Percentiles rank a stretch among this genome's conserved stretches.
phyloP scores from a whole-genome alignment of 2,888 invertebrate genomes.

The Agrochola macilenta region DNA sequence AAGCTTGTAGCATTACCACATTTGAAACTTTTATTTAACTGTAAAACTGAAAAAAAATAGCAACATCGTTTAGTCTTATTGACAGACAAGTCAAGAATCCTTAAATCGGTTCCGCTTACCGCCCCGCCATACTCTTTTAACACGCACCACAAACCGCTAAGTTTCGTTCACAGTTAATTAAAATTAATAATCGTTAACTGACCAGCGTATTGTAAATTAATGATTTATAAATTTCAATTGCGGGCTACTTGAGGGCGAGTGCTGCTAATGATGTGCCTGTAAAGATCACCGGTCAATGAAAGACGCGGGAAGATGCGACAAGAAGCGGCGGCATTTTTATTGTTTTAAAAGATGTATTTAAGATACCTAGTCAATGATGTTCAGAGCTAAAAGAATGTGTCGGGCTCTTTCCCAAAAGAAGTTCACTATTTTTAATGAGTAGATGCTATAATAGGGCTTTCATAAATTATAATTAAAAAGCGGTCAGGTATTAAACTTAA shows the following conservation, averaged over 20 bases:
- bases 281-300: slow-evolving; percentile 61
- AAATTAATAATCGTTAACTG: slow-evolving; percentile 87
- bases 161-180: slow-evolving; percentile 84
- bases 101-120: slow-evolving; percentile 25
- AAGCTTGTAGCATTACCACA: no score
- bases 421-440: neutral
- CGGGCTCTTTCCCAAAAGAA: neutral
- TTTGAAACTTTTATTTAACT: neutral
- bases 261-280: slow-evolving; percentile 62
- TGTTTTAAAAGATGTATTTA: neutral
- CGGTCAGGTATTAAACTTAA: neutral
- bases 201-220: slow-evolving; percentile 84
- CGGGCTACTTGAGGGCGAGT: slow-evolving; percentile 76
- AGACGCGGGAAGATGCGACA: neutral
- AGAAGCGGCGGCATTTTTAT: neutral
- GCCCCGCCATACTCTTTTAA: slow-evolving; percentile 56
- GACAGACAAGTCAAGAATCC: neutral
- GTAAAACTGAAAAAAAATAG: neutral
- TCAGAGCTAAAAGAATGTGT: neutral
- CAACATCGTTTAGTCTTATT: neutral
- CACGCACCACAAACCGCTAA: slow-evolving; percentile 68
- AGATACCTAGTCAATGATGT: neutral
- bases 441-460: neutral
- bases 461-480: neutral
- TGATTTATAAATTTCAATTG: slow-evolving; percentile 79